phyloP scores from a whole-genome alignment of 2,888 invertebrate species.

The Dendrolimus pini region DNA sequence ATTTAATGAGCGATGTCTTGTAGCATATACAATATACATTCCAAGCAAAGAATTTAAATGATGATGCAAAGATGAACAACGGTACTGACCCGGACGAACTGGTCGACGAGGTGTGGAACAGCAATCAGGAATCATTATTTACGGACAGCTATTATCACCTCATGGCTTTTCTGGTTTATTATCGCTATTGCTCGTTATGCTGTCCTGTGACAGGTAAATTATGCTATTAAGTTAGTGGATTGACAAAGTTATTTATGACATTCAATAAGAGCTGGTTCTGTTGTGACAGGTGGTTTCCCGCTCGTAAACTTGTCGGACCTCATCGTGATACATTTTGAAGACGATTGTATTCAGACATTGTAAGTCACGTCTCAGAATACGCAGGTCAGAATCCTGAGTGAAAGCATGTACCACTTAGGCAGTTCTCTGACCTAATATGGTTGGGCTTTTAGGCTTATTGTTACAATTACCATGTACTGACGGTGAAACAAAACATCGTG shows the following conservation, averaged over 20 bases:
- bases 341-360: too few relatives aligned
- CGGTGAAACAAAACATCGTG: too few relatives aligned
- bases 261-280: constrained; percentile 61
- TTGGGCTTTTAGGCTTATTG: too few relatives aligned
- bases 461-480: too few relatives aligned
- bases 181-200: constrained; percentile 73
- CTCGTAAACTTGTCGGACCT: too few relatives aligned
- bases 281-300: constrained; percentile 33
- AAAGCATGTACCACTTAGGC: too few relatives aligned
- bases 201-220: constrained; percentile 73
- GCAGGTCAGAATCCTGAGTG: too few relatives aligned
- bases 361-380: too few relatives aligned
- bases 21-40: too few relatives aligned
- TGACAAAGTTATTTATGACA: constrained; percentile 75
- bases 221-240: constrained; percentile 76
- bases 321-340: too few relatives aligned
- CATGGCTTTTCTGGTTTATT: constrained; percentile 75
- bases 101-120: constrained; percentile 55
- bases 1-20: too few relatives aligned
- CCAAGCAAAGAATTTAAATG: constrained; percentile 16
- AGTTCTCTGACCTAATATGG: too few relatives aligned
- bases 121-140: constrained; percentile 75
- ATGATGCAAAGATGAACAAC: constrained; percentile 3
- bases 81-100: neutral
- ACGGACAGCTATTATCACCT: constrained; percentile 75